A percentile compares a stretch with the other conserved stretches of the same genome.
Conservation (phyloP, 2,888 invertebrate species). For the Eristalinus aeneus region DNA sequence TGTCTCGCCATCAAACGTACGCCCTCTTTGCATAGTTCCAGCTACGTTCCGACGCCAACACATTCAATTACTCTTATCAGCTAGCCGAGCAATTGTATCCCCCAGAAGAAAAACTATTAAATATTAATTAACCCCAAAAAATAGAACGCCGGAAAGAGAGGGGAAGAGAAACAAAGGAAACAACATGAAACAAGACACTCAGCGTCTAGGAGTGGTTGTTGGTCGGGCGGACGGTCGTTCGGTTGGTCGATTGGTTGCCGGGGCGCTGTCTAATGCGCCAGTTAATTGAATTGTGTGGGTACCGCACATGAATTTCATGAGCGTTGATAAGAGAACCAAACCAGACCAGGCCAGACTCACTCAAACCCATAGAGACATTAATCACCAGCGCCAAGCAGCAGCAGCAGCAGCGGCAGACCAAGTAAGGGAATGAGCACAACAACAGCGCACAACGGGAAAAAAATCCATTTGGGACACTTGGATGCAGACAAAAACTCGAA, state of each 20-base stretch:
- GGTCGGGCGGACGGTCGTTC: no score
- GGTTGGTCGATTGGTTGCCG: no score
- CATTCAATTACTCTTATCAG: conserved; percentile 69
- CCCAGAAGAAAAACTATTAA: conserved; percentile 56
- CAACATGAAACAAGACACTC: conserved; percentile 1
- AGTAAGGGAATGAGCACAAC: conserved; percentile 10
- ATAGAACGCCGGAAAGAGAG: neutral
- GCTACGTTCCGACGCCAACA: conserved; percentile 19
- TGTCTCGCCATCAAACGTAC: neutral
- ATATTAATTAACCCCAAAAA: conserved; percentile 65
- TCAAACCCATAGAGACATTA: conserved; percentile 66
- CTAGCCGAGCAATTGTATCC: conserved; percentile 38
- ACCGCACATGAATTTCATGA: conserved; percentile 66
- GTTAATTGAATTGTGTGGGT: conserved; percentile 71
- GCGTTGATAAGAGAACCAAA: conserved; percentile 56
- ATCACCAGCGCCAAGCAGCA: conserved; percentile 48
- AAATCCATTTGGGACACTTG: conserved; percentile 68
- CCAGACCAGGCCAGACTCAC: conserved; percentile 52
- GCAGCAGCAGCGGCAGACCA: neutral
- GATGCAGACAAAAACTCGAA: conserved; percentile 54
- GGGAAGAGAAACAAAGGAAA: neutral
- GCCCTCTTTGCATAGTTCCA: neutral
- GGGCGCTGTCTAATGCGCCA: conserved; percentile 61
- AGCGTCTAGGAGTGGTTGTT: conserved; percentile 41
- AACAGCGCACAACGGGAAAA: neutral